Evolutionary conservation across 1,140 invertebrate genomes (phyloP).

Genomic region (Euwallacea similis): DNA sequence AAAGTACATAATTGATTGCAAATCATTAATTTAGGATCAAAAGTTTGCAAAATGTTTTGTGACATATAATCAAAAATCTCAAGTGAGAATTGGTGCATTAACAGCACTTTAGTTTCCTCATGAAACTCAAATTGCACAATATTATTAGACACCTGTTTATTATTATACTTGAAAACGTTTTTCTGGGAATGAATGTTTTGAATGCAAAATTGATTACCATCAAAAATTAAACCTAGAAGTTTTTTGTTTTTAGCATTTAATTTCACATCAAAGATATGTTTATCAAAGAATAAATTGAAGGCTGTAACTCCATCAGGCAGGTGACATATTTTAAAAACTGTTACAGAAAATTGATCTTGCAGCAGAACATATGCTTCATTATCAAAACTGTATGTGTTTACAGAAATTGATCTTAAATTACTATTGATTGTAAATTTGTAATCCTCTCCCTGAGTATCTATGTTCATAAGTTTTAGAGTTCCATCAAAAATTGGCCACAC

Average conservation of each 20-base stretch:
- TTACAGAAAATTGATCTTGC: background rate
- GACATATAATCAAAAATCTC: conserved; percentile 17
- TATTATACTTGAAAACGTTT: conserved; percentile 7
- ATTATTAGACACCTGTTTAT: background rate
- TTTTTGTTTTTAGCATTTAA: conserved; percentile 3
- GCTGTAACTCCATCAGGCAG: background rate
- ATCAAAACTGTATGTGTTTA: conserved; percentile 9
- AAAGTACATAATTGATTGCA: conserved; percentile 29
- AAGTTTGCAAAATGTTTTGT: conserved; percentile 11
- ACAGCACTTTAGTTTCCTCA: conserved; percentile 7
- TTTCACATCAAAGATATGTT: conserved; percentile 15
- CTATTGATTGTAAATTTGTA: too few species aligned
- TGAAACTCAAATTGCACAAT: conserved; percentile 21
- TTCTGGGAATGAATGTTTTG: conserved; percentile 1
- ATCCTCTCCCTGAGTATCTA: background rate
- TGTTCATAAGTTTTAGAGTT: background rate
- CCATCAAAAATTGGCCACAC: conserved; percentile 13
- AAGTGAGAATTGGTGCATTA: conserved; percentile 13
- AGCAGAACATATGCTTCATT: background rate
- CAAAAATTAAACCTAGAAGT: conserved; percentile 12
- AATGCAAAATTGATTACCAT: conserved; percentile 2
- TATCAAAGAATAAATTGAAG: background rate
- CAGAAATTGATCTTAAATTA: too few species aligned
- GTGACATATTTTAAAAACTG: conserved; percentile 6
- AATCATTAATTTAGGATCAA: conserved; percentile 21